Conservation (phyloP, 2,888 invertebrate genomes). For the Harpagoxenus sublaevis region DNA sequence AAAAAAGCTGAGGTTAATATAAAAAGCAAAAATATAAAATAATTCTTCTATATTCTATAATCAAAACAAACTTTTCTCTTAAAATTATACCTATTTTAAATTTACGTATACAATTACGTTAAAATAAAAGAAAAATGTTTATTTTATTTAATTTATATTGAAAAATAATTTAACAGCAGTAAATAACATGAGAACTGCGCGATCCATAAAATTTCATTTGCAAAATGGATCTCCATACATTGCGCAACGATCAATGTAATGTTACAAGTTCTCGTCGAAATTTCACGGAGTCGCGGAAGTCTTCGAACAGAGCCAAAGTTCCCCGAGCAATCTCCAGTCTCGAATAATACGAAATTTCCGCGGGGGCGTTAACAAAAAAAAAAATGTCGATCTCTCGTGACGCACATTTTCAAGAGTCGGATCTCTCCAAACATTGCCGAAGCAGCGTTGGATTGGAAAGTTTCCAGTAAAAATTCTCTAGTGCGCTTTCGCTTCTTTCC, state of each 20-base stretch:
- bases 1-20: background rate
- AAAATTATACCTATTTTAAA: conserved; percentile 1
- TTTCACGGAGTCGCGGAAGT: conserved; percentile 16
- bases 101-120: background rate
- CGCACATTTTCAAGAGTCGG: conserved; percentile 14
- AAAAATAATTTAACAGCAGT: background rate
- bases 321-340: conserved; percentile 21
- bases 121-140: background rate
- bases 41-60: background rate
- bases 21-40: background rate
- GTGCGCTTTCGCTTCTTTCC: background rate
- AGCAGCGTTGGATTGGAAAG: conserved; percentile 33
- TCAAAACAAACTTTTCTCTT: background rate
- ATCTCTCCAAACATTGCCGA: conserved; percentile 4
- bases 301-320: conserved; percentile 22
- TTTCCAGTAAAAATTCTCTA: conserved; percentile 32
- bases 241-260: conserved; percentile 17
- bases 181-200: background rate
- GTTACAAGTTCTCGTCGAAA: conserved; percentile 17
- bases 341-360: conserved; percentile 33
- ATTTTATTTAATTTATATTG: background rate
- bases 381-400: conserved; percentile 31
- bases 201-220: conserved; percentile 23
- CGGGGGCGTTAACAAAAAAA: conserved; percentile 5
- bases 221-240: conserved; percentile 22